Base-by-base conservation (phyloP, 2,797 vertebrate species). In the Perodicticus potto region DNA sequence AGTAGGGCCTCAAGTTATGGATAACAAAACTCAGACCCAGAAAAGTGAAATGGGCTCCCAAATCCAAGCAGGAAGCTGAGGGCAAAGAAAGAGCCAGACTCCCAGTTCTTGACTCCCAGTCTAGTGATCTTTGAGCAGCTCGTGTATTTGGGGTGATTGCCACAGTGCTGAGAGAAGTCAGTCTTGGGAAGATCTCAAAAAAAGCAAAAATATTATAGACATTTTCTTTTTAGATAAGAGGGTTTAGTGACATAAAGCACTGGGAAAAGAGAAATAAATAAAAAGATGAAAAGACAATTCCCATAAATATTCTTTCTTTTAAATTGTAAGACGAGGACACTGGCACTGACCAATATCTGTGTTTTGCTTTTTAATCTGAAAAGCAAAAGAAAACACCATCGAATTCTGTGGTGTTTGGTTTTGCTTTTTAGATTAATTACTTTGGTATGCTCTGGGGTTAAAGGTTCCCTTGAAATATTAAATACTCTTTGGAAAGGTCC, bases 351-450 rank as follows among this genome's bases (percentile, higher is more conserved):
- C 5, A 74, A 23, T 82, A 73, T 81, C 73, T 92, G 3, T 86
- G 53, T 53, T 53, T 53, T 53, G 49, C 13, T 53, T 53, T 53
- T 53, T 53, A 53, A 53, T 3, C 49, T 53, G 14, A 53, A 53
- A 49, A 53, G 3, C 40, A 40, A 40, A 40, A 40, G 40, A 40
- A 40, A 40, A 40, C 40, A 40, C 40, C 40, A 40, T 40, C 40
- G 40, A 40, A 40, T 40, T 45, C 45, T 45, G 34, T 53, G n/a
- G 8, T 32, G 0, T 55, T 55, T 53, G 80, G 34, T 65, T 92
- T 72, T 89, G 82, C n/a, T n/a, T 69, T 69, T 94, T 93, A 78
- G 67, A 49, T 73, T 88, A 40, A 94, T 87, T 72, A 74, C 92
- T 63, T 86, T 43, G 45, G 19, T 59, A 89, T 77, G 22, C 23